phyloP scores from a whole-genome alignment of 2,888 invertebrate genomes.

The Lutraria lutraria region DNA sequence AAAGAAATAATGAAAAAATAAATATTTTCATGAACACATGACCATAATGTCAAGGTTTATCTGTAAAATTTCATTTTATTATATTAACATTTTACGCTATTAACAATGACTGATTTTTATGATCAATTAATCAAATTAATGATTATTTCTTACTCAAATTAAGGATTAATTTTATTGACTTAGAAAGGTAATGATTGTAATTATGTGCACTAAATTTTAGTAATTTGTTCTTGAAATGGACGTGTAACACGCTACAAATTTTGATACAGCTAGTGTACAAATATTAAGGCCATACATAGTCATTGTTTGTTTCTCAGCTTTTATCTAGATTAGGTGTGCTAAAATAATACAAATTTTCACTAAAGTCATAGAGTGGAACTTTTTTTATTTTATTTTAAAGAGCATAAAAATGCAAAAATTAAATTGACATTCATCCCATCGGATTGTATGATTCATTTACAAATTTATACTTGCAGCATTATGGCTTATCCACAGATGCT shows the following conservation, averaged over 20 bases:
- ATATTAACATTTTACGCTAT: background rate
- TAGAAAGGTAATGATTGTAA: background rate
- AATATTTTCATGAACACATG: background rate
- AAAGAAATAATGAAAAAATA: too few species aligned
- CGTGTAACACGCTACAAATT: background rate
- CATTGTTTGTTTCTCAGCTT: too few species aligned
- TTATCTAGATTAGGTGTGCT: too few species aligned
- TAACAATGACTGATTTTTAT: background rate
- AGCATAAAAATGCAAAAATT: too few species aligned
- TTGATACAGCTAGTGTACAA: background rate
- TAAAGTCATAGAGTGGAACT: too few species aligned
- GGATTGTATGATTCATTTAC: too few species aligned
- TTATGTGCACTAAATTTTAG: background rate
- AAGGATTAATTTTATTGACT: background rate
- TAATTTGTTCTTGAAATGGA: background rate
- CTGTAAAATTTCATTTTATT: background rate
- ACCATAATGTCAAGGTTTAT: background rate
- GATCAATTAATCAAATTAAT: background rate
- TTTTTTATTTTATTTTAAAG: too few species aligned
- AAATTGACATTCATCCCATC: too few species aligned
- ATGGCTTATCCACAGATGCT: too few species aligned
- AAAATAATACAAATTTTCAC: too few species aligned
- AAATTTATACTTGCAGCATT: too few species aligned
- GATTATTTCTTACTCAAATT: background rate
- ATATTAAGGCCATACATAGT: background rate